phyloP scores from a whole-genome alignment of 2,797 vertebrate genomes.

The Eospalax fontanierii region DNA sequence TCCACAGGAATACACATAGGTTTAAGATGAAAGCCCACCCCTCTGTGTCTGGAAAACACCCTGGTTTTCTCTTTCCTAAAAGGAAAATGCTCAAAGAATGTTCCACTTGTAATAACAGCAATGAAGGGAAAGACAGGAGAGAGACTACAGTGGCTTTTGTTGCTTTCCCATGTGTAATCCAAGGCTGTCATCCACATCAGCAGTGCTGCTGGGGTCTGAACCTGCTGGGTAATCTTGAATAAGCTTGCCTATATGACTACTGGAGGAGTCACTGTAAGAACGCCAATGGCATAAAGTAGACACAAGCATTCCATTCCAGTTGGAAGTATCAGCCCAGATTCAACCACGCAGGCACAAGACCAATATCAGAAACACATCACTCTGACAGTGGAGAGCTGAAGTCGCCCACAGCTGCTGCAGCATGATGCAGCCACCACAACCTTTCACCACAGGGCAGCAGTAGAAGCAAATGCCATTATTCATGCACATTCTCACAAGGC shows the following conservation, averaged over 20 bases:
- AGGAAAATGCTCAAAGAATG: background rate
- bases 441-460: background rate
- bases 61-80: background rate
- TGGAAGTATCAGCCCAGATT: no score
- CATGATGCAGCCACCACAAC: no score
- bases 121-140: background rate
- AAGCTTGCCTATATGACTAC: background rate
- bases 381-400: background rate
- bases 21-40: background rate
- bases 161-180: background rate
- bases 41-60: background rate
- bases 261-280: fast-evolving
- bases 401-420: background rate
- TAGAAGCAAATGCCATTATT: fast-evolving
- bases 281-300: fast-evolving
- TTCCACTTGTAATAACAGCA: background rate
- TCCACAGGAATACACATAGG: no score
- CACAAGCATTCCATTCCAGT: fast-evolving
- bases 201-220: background rate
- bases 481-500: fast-evolving
- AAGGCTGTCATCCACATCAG: background rate
- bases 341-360: fast-evolving
- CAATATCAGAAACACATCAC: background rate
- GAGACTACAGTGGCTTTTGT: fast-evolving
- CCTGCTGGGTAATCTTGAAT: fast-evolving